Evolutionary conservation across 2,797 vertebrate species (phyloP), one percentile per base, ranked within the genome.

Genomic region (Trachops cirrhosus): DNA sequence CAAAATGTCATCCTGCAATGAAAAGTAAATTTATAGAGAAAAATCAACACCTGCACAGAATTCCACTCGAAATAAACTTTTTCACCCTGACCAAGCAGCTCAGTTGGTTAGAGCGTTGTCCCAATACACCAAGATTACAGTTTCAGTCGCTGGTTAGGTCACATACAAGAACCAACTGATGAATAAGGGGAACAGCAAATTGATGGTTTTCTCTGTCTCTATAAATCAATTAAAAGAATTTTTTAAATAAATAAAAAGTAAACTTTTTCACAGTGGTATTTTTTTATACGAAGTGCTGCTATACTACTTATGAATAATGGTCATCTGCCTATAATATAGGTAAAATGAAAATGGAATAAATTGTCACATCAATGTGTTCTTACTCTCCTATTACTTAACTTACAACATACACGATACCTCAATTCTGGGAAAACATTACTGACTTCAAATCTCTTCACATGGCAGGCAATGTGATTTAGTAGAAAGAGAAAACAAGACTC

Each of bases 1-100:
- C 94, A 99, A 98, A 98, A 99, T 99, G 96, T 99, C 99, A 97
- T 99, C 99, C 99, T 99, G 96, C 32, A 97, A 93, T 85, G 37
- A 79, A 97, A 97, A 88, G 39, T 2, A 6, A 94, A 62, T 93
- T 93, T 70, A 52, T 16, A 97, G 57, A 82, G 26, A 85, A 70
- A 52, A 5, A 86, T 75, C 11, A 92, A 59, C 91, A 18, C 12
- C 37, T 92, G 84, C 3, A 86, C 7, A 77, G 24, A 77, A 16
- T 64, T 62, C 64, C 39, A 90, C 11, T 90, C 24, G 34, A 90
- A 90, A 75, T 9, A 50, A 78, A 90, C 24, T 19, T 91, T 68
- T 92, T 68, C 32, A 15, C 29, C 62, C 62, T n/a, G 62, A 64
- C 62, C 26, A 29, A 64, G 32, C 12, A 64, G 62, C 62, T 18